Evolutionary conservation across 1,140 invertebrate species (phyloP), one percentile per base, ranked within the genome.

Genomic region (Cydia splendana): DNA sequence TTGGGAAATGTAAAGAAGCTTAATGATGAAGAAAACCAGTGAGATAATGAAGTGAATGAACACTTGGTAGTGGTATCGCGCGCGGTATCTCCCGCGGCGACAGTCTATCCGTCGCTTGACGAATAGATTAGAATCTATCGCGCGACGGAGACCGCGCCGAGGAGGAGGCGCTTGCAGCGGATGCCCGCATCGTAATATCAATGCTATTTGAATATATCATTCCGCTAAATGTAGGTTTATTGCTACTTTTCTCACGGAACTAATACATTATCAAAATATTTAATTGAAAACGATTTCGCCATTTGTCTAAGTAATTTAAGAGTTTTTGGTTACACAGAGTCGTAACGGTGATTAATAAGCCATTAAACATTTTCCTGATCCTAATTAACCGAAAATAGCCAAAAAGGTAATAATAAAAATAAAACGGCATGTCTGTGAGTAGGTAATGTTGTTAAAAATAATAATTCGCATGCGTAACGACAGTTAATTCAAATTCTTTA

Each of bases 241-340:
- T 92, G 87, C 89, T 87, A 86, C 87, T 92, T 93, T 93, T 93
- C 91, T 91, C 91, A 93, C 91, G 91, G 89, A 92, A 91, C 88
- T 88, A 88, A 92, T 92, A 89, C 85, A 89, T 90, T 90, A 90
- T 89, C 87, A 88, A 92, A 87, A 88, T 86, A 77, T 88, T 87
- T 88, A 91, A 91, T 91, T 90, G 87, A 92, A 89, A 87, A 87
- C 83, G 87, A 90, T 91, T 90, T 88, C 88, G 85, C 86, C 88
- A 88, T 91, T 89, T 87, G 84, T 88, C 85, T 83, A 81, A 82
- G 81, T 80, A 82, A 87, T 87, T 87, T 86, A 85, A 86, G 20
- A 82, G 77, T 77, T 76, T 84, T 81, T 81, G 78, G 85, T 85
- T 83, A 82, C 84, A 79, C 78, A 77, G 78, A 84, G 13, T 77